phyloP scores from a whole-genome alignment of 1,140 invertebrate species.

The Cephus cinctus region DNA sequence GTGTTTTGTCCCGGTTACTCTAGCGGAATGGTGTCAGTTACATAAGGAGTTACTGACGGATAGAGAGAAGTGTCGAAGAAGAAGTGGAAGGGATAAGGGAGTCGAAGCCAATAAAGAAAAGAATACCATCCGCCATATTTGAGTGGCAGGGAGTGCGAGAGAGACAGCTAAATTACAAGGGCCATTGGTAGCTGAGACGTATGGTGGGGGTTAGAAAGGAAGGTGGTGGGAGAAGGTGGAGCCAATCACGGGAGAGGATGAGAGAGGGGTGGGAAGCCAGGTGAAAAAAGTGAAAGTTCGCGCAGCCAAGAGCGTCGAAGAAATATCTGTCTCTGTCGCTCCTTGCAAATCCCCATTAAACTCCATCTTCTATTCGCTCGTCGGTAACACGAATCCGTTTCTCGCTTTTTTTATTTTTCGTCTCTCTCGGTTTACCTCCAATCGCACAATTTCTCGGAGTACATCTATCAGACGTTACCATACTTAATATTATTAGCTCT shows the following conservation, averaged over 20 bases:
- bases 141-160: background rate
- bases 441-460: too few species aligned
- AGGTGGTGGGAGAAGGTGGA: conserved; percentile 11
- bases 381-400: too few species aligned
- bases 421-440: too few species aligned
- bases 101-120: too few species aligned
- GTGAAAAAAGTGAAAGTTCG: conserved; percentile 52
- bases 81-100: conserved; percentile 1
- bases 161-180: too few species aligned
- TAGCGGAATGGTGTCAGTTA: conserved; percentile 52
- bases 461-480: too few species aligned
- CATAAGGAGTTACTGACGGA: conserved; percentile 49
- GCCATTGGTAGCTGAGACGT: too few species aligned
- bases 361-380: too few species aligned
- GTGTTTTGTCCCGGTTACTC: conserved; percentile 46
- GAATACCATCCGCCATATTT: too few species aligned
- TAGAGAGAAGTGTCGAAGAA: conserved; percentile 26
- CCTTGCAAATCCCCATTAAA: conserved; percentile 13
- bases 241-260: conserved; percentile 16
- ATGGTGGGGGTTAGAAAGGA: conserved; percentile 29
- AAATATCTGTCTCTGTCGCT: conserved; percentile 21
- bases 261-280: conserved; percentile 12
- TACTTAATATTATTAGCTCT: too few species aligned
- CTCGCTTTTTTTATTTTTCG: too few species aligned
- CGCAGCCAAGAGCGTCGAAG: conserved; percentile 20